Evolutionary conservation across 2,113 vertebrate genomes (phyloP), one percentile per base, ranked within the genome.

Genomic region (Anoplopoma fimbria): DNA sequence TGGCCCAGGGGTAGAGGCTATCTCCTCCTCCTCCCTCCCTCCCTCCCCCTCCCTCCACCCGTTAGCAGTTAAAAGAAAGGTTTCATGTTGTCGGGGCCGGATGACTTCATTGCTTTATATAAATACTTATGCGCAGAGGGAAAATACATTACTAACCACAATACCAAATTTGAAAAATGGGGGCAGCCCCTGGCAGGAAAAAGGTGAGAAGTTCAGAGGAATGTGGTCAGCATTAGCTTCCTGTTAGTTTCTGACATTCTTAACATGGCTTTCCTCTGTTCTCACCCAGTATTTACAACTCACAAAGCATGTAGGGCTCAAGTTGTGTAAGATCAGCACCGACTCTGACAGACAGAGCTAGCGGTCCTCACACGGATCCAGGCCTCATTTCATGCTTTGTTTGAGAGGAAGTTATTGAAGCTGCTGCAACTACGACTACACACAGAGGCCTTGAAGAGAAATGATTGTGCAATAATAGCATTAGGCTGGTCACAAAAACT

Each of bases 101-200:
- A 90, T 89, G 88, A 86, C 87, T 90, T 88, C 82, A 80, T 90
- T 76, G 67, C 84, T 91, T 84, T 87, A 84, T 81, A 76, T 67
- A 89, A 79, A 84, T 71, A 69, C 77, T 67, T 51, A 13, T 60
- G 33, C 71, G 77, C 62, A 64, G 57, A 74, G 62, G 77, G 71
- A 58, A 77, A 80, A 78, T 67, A 14, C 21, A 45, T 38, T 61
- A 23, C 55, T 19, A n/a, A 75, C 72, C 85, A 71, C 53, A 77
- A 62, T 49, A 61, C 51, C n/a, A 36, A 49, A 61, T 75, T 51
- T 27, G 12, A 65, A 73, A 58, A 67, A 70, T 4, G 6, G 31
- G 34, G 71, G 6, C 14, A 31, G 9, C 45, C 51, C 58, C 29
- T 23, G 9, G 51, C 31, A 74, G 49, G 25, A 23, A 72, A 57